Percentiles rank a stretch among this genome's conserved stretches.
These are phyloP conservation scores for Hyalella azteca DNA, from an alignment of 2,888 invertebrate species.

Conservation along the genomic window DNA sequence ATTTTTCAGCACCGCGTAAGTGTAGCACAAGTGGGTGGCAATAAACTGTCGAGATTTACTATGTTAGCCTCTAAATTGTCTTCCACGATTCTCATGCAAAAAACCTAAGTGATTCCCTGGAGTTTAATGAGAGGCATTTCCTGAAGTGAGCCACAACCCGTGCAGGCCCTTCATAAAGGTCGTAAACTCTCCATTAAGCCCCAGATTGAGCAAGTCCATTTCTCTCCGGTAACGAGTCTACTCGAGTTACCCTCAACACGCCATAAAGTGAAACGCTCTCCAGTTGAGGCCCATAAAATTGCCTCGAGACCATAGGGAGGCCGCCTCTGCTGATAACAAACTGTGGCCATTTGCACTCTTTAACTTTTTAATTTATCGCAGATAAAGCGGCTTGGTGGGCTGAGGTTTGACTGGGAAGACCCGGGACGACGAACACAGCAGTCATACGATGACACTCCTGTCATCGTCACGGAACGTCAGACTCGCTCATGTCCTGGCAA, in stretches of 20 bases:
- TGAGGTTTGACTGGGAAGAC: constrained; percentile 38
- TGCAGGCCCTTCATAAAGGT: constrained; percentile 22
- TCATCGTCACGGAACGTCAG: too few species aligned
- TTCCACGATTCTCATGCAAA: too few species aligned
- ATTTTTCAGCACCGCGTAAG: too few species aligned
- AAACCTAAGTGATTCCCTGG: not conserved
- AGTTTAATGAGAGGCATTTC: constrained; percentile 1
- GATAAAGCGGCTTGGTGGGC: constrained; percentile 43
- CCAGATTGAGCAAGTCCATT: constrained; percentile 35
- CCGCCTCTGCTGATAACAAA: constrained; percentile 34
- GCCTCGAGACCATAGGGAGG: constrained; percentile 33
- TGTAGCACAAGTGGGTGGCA: too few species aligned
- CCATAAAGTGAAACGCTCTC: constrained; percentile 34
- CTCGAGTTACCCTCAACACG: constrained; percentile 36
- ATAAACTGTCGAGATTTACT: too few species aligned
- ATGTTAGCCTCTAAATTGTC: too few species aligned
- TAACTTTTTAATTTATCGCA: constrained; percentile 37
- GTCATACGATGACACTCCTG: too few species aligned
- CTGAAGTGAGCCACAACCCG: not conserved
- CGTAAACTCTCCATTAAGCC: constrained; percentile 26
- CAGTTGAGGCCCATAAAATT: constrained; percentile 11
- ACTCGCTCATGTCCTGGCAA: too few species aligned
- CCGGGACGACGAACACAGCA: too few species aligned
- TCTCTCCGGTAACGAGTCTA: constrained; percentile 24
- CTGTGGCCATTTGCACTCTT: constrained; percentile 31